These are phyloP conservation scores for Rachycentron canadum DNA, from an alignment of 2,797 vertebrate genomes.

Conservation along the genomic window DNA sequence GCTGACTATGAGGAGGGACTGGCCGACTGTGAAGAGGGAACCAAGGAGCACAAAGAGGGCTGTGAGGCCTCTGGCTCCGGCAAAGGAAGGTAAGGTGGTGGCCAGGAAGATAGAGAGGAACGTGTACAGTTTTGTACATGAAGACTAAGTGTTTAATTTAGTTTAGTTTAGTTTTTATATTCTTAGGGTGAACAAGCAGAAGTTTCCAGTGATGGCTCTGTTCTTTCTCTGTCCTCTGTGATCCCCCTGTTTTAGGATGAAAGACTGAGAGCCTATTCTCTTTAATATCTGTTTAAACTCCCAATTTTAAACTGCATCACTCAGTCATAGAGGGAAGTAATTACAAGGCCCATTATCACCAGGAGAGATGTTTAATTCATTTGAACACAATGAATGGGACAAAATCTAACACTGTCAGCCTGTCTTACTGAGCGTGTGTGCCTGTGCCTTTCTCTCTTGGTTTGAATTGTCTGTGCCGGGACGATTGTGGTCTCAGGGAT, in stretches of 20 bases:
- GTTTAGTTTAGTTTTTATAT: too few species aligned
- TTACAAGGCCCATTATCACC: constrained; percentile 4
- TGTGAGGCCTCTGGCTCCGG: constrained; percentile 75
- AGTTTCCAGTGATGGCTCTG: not conserved
- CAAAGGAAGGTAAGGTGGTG: constrained; percentile 74
- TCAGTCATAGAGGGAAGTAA: constrained; percentile 10
- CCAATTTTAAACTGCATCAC: not conserved
- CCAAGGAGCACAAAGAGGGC: constrained; percentile 78
- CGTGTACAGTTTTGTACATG: too few species aligned
- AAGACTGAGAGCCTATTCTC: not conserved
- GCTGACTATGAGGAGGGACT: constrained; percentile 79
- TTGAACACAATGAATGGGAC: not conserved
- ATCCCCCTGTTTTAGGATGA: not conserved
- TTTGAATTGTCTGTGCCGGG: not conserved
- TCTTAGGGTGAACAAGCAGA: not conserved
- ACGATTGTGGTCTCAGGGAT: constrained; percentile 57
- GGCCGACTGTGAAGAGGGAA: constrained; percentile 69
- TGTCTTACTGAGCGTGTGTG: not conserved
- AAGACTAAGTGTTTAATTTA: too few species aligned
- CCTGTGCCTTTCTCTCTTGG: not conserved
- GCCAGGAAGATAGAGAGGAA: too few species aligned
- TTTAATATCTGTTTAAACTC: not conserved
- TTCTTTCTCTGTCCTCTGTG: not conserved
- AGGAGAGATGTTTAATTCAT: not conserved
- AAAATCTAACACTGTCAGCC: not conserved